These are phyloP conservation scores for Gandaritis pyraliata DNA, from an alignment of 2,888 invertebrate genomes.

Conservation along the genomic window DNA sequence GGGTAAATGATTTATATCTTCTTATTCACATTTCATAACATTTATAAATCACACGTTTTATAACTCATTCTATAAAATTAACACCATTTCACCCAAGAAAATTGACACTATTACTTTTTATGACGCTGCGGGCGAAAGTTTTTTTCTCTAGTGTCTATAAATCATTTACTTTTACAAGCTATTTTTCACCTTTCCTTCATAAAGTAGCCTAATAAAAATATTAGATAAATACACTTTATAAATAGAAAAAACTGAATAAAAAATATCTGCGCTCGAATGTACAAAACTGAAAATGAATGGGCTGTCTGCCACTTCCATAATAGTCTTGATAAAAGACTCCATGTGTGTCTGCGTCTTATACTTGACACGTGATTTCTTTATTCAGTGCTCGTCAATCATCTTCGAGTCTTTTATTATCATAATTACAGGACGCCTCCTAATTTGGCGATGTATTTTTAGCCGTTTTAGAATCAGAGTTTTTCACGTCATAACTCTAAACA, in stretches of 20 bases:
- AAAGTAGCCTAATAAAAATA: neutral
- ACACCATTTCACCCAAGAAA: neutral
- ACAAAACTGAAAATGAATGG: constrained; percentile 67
- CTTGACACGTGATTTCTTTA: constrained; percentile 77
- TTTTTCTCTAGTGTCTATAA: constrained; percentile 1
- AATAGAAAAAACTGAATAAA: neutral
- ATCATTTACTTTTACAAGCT: constrained; percentile 1
- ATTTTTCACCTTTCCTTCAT: constrained; percentile 1
- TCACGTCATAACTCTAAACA: no score
- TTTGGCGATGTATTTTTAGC: constrained; percentile 17
- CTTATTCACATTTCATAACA: no score
- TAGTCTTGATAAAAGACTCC: constrained; percentile 57
- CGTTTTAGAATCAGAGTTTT: no score
- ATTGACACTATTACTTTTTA: constrained; percentile 3
- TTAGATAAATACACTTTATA: neutral
- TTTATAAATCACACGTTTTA: no score
- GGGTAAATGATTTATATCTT: no score
- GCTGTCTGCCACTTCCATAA: constrained; percentile 53
- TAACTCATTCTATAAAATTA: neutral
- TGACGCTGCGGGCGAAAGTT: neutral
- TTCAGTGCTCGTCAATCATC: constrained; percentile 63
- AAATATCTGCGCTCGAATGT: constrained; percentile 10
- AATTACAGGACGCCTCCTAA: constrained; percentile 21
- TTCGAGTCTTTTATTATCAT: constrained; percentile 35
- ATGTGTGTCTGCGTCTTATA: constrained; percentile 59